A percentile compares a stretch with the other conserved stretches of the same genome.
Conservation (phyloP, 2,888 invertebrate species). For the Cantharis flavilabris region DNA sequence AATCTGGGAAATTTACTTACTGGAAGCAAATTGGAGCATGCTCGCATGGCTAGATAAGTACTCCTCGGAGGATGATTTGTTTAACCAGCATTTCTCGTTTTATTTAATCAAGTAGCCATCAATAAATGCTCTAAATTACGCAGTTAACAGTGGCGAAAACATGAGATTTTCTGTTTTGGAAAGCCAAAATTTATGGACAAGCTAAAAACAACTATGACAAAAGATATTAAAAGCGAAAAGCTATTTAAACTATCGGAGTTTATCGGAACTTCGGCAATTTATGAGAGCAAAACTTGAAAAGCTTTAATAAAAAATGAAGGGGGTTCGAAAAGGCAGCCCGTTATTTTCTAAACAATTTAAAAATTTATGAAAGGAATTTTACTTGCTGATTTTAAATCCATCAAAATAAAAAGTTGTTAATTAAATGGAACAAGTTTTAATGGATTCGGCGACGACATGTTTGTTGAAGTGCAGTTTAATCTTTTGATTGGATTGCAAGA, state of each 20-base stretch:
- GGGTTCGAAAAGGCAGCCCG: not conserved
- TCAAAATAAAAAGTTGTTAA: not conserved
- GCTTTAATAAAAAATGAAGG: not conserved
- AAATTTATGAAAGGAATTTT: not conserved
- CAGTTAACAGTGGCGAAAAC: not conserved
- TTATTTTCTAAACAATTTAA: not conserved
- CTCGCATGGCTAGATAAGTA: slow-evolving; percentile 1
- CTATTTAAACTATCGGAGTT: not conserved
- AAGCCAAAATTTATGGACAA: not conserved
- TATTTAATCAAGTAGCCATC: slow-evolving; percentile 15
- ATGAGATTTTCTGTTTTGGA: not conserved
- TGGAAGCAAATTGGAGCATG: not conserved
- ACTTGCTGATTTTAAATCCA: not conserved
- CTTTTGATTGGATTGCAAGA: slow-evolving; percentile 20
- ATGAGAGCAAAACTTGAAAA: not conserved
- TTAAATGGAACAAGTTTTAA: not conserved
- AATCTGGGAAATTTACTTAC: not conserved
- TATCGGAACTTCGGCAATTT: not conserved
- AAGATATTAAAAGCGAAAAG: not conserved
- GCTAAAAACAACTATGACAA: not conserved
- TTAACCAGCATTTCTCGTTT: slow-evolving; percentile 1
- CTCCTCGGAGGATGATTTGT: slow-evolving; percentile 15
- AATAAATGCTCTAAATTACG: slow-evolving; percentile 3
- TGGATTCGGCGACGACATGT: slow-evolving; percentile 1
- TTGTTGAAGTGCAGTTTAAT: slow-evolving; percentile 17